Conservation (phyloP, 2,888 invertebrate species). For the Dioctria linearis region DNA sequence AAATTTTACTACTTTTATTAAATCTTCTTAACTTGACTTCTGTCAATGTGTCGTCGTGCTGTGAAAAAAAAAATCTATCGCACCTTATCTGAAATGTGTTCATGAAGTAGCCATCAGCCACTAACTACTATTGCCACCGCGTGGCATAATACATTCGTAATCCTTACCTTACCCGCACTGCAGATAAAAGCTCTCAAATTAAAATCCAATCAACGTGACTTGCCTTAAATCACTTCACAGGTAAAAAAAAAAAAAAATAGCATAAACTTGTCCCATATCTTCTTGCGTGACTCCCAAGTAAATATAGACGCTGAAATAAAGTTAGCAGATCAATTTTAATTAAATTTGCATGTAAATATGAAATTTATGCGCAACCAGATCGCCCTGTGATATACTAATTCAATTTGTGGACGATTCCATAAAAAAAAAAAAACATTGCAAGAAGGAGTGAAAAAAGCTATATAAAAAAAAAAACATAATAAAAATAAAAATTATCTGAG, state of each 20-base stretch:
- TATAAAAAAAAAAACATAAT: slow-evolving; percentile 23
- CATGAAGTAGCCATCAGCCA: slow-evolving; percentile 21
- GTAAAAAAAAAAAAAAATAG: too few species aligned
- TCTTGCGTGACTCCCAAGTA: slow-evolving; percentile 54
- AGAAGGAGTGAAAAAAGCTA: slow-evolving; percentile 7
- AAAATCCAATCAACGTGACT: slow-evolving; percentile 50
- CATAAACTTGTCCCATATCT: slow-evolving; percentile 53
- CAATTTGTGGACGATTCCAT: slow-evolving; percentile 60
- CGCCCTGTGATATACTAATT: slow-evolving; percentile 62
- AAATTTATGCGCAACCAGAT: slow-evolving; percentile 63
- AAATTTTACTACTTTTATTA: too few species aligned
- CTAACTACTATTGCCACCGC: slow-evolving; percentile 11
- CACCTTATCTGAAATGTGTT: slow-evolving; percentile 30
- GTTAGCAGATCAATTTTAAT: slow-evolving; percentile 60
- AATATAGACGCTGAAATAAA: slow-evolving; percentile 20
- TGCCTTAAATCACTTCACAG: slow-evolving; percentile 35
- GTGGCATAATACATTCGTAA: background rate
- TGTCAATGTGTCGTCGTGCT: too few species aligned
- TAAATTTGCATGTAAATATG: slow-evolving; percentile 64
- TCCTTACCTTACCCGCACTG: background rate
- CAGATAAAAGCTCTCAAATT: slow-evolving; percentile 43
- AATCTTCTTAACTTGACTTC: too few species aligned
- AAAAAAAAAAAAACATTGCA: background rate
- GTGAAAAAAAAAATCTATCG: slow-evolving; percentile 7
- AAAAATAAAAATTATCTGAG: slow-evolving; percentile 31